phyloP scores from a whole-genome alignment of 1,140 invertebrate species.

The Ridgeia piscesae region DNA sequence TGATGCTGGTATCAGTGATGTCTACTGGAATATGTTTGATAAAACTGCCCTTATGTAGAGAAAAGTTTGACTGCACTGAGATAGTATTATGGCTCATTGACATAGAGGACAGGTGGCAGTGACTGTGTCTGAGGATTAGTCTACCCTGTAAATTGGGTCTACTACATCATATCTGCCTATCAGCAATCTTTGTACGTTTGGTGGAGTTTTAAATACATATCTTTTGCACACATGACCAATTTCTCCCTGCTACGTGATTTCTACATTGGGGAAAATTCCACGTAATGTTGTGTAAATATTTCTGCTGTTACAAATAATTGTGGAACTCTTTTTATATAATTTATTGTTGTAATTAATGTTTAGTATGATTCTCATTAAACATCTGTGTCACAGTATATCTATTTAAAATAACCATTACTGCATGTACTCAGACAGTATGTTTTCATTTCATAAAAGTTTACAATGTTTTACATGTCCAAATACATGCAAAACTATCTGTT shows the following conservation, averaged over 20 bases:
- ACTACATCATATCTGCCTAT: background rate
- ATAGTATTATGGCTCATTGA: background rate
- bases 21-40: background rate
- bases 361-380: too few relatives aligned
- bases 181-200: background rate
- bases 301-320: too few relatives aligned
- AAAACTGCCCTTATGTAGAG: background rate
- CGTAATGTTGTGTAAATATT: too few relatives aligned
- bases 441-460: too few relatives aligned
- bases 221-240: background rate
- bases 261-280: background rate
- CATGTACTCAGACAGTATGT: too few relatives aligned
- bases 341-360: too few relatives aligned
- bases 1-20: background rate
- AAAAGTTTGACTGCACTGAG: background rate
- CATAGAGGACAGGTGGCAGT: background rate
- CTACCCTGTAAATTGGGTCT: background rate
- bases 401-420: too few relatives aligned
- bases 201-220: background rate
- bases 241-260: background rate
- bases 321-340: too few relatives aligned
- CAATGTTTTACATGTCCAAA: too few relatives aligned
- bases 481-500: too few relatives aligned
- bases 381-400: too few relatives aligned
- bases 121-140: background rate